Percentiles rank a stretch among this genome's conserved stretches.
Conservation (phyloP, 2,888 invertebrate genomes). For the Tubulanus polymorphus region DNA sequence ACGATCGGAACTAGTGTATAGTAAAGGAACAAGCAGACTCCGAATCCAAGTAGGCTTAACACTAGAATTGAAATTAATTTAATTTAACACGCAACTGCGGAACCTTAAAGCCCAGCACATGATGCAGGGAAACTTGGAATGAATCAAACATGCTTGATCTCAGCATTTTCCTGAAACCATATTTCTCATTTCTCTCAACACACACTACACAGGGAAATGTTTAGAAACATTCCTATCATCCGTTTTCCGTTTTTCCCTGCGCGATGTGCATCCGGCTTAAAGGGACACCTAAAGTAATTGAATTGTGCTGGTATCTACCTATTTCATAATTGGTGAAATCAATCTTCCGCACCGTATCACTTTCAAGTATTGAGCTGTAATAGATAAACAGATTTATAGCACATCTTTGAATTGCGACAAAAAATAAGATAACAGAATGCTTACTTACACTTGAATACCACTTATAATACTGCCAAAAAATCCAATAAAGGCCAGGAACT, state of each 20-base stretch:
- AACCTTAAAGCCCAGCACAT: no score
- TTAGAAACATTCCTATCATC: no score
- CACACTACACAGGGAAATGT: no score
- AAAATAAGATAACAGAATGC: not conserved
- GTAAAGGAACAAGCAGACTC: conserved; percentile 70
- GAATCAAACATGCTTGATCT: no score
- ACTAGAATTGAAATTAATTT: conserved; percentile 27
- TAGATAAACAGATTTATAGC: not conserved
- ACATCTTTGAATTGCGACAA: not conserved
- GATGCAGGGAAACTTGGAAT: no score
- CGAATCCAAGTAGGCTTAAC: conserved; percentile 56
- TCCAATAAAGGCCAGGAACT: conserved; percentile 78
- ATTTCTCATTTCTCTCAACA: not conserved
- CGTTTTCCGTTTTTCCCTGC: no score
- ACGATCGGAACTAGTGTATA: conserved; percentile 74
- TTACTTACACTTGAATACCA: conserved; percentile 72
- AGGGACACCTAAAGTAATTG: no score
- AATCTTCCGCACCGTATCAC: conserved; percentile 65
- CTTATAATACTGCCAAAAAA: conserved; percentile 74
- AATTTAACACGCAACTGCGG: no score
- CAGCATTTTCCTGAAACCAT: not conserved
- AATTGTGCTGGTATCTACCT: no score
- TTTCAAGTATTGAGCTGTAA: conserved; percentile 63
- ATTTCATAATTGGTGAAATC: conserved; percentile 56
- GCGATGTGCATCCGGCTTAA: no score